phyloP scores from a whole-genome alignment of 2,797 vertebrate genomes.

The Momotus momota region DNA sequence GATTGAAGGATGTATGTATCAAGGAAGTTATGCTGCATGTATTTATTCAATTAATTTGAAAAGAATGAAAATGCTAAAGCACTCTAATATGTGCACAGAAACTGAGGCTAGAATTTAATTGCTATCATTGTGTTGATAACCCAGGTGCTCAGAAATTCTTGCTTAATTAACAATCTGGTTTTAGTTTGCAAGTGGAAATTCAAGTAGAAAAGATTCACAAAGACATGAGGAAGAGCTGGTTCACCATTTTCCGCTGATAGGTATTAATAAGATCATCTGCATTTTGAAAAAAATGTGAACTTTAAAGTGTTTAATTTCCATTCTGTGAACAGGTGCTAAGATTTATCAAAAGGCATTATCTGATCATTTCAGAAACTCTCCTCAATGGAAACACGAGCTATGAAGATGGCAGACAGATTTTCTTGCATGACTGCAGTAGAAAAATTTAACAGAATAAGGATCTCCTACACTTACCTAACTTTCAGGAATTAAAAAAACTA shows the following conservation, averaged over 20 bases:
- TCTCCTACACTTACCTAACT: background rate
- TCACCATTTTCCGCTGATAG: conserved; percentile 48
- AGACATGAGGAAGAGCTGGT: background rate
- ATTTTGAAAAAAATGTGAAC: conserved; percentile 61
- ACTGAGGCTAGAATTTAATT: conserved; percentile 55
- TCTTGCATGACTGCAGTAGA: background rate
- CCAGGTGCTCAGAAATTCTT: conserved; percentile 37
- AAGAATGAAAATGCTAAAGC: conserved; percentile 32
- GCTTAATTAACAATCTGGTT: conserved; percentile 57
- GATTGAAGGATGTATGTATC: background rate
- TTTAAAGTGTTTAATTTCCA: conserved; percentile 63
- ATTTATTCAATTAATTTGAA: conserved; percentile 61
- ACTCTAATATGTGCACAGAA: conserved; percentile 39
- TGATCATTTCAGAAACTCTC: conserved; percentile 64
- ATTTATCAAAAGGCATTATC: conserved; percentile 59
- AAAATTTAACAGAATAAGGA: background rate
- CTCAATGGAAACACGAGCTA: conserved; percentile 23
- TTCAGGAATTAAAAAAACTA: background rate
- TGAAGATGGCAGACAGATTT: background rate
- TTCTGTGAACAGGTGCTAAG: conserved; percentile 40
- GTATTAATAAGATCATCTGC: conserved; percentile 45
- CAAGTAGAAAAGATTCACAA: conserved; percentile 35
- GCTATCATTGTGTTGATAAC: background rate
- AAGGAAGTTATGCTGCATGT: background rate
- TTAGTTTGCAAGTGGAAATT: conserved; percentile 50